These are phyloP conservation scores for Datnioides undecimradiatus DNA, from an alignment of 2,113 vertebrate genomes.

Conservation along the genomic window DNA sequence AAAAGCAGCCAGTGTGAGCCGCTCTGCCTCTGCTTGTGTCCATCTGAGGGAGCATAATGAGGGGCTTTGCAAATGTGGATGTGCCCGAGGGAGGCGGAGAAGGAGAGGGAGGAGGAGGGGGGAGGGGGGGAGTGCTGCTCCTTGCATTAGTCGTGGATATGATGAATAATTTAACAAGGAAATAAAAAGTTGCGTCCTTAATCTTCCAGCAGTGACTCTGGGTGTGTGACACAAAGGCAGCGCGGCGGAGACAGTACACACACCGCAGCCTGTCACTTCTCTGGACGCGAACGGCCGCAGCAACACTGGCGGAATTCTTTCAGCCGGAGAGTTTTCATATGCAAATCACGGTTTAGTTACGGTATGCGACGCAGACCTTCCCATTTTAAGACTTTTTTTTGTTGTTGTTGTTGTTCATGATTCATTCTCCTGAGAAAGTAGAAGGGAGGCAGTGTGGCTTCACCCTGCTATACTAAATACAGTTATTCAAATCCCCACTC, in stretches of 20 bases:
- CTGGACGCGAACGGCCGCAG: constrained; percentile 72
- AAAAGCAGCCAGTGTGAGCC: constrained; percentile 53
- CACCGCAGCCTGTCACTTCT: constrained; percentile 76
- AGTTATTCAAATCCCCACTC: constrained; percentile 79
- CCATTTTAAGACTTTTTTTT: constrained; percentile 82
- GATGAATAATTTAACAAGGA: constrained; percentile 75
- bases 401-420: constrained; percentile 79
- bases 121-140: constrained; percentile 32
- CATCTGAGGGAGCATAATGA: constrained; percentile 63
- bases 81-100: constrained; percentile 44
- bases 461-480: constrained; percentile 78
- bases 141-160: constrained; percentile 74
- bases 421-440: constrained; percentile 81
- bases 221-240: constrained; percentile 68
- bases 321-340: constrained; percentile 85
- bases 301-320: constrained; percentile 85
- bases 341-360: constrained; percentile 89
- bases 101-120: too few relatives aligned
- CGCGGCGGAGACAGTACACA: constrained; percentile 61
- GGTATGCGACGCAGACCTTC: constrained; percentile 86
- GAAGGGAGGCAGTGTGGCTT: constrained; percentile 74
- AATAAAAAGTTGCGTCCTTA: constrained; percentile 68
- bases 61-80: constrained; percentile 61
- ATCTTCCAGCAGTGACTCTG: constrained; percentile 70
- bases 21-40: constrained; percentile 62